Base-by-base conservation (phyloP, 2,113 vertebrate genomes). In the Daboia siamensis region DNA sequence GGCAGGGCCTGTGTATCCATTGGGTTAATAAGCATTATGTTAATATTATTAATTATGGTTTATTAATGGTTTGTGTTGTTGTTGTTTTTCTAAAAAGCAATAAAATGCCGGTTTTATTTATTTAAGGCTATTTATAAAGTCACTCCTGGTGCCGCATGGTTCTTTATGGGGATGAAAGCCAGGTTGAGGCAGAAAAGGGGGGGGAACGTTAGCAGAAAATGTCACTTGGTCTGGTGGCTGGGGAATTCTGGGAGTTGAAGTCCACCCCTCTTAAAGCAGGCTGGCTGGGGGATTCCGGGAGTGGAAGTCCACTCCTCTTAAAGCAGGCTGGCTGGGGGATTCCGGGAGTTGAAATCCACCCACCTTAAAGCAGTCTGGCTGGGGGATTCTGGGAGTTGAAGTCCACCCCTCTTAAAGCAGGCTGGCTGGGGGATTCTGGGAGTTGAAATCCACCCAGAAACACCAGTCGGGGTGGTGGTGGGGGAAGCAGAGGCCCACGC, bases 31-130 rank as follows among this genome's bases (percentile, higher is more conserved):
- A 91, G 64, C 88, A 24, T 33, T 51, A 64, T 93, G 56, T 90
- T 92, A 92, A 88, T 92, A 91, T 92, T 94, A 94, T 93, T 95
- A 86, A 94, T 56, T 26, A 90, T 92, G 61, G 55, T 39, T 44
- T 39, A 51, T 86, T 86, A 59, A 56, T 56, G 26, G 26, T 90
- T 13, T 11, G 80, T 86, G 80, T 86, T 51, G 48, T 51, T 51
- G 48, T 51, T 51, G n/a, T 51, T 86, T 29, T 64, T 64, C 13
- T 54, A 86, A 90, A 39, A 90, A 91, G 17, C 17, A 88, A 51
- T 69, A 90, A 92, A 92, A 55, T 2, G 39, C 44, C 59, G 44
- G 51, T 23, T 80, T 80, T 80, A 80, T 80, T 86, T 90, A 92
- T 90, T 93, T 54, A 93, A 86, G 52, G 74, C 74, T 86, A 54